phyloP scores from a whole-genome alignment of 2,888 invertebrate genomes.

The Pyrrhia umbra region DNA sequence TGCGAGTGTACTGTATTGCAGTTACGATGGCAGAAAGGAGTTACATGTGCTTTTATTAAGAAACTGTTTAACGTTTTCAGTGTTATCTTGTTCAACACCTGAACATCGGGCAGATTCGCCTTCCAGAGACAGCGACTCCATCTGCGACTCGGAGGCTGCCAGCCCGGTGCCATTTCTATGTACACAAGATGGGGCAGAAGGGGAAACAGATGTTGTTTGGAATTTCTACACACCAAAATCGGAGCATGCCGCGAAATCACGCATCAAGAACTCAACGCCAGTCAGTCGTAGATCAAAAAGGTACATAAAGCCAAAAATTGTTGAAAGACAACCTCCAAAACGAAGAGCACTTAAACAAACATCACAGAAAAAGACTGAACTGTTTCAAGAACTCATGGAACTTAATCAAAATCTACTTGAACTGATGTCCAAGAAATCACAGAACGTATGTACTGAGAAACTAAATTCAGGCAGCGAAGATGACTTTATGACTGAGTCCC shows the following conservation, averaged over 20 bases:
- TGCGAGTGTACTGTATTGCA: not conserved
- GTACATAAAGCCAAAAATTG: slow-evolving; percentile 71
- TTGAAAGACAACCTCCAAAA: slow-evolving; percentile 78
- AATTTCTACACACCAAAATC: slow-evolving; percentile 88
- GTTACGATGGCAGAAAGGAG: not conserved
- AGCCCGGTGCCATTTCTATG: slow-evolving; percentile 88
- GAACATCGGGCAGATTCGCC: slow-evolving; percentile 81
- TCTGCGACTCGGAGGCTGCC: slow-evolving; percentile 82
- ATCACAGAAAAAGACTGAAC: slow-evolving; percentile 79
- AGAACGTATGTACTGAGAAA: slow-evolving; percentile 64
- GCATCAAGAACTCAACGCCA: slow-evolving; percentile 81
- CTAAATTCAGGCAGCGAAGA: slow-evolving; percentile 80
- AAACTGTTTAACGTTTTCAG: slow-evolving; percentile 70
- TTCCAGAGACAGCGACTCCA: slow-evolving; percentile 84
- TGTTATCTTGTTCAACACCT: slow-evolving; percentile 84
- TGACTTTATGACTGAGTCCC: slow-evolving; percentile 80
- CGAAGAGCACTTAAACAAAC: slow-evolving; percentile 71
- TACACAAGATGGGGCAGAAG: slow-evolving; percentile 87
- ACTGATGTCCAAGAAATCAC: slow-evolving; percentile 75
- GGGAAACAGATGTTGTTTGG: slow-evolving; percentile 88
- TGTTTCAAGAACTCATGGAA: slow-evolving; percentile 84
- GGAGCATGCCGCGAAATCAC: slow-evolving; percentile 69
- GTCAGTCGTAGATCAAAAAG: slow-evolving; percentile 80
- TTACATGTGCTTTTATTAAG: not conserved
- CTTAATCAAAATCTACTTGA: slow-evolving; percentile 84